Percentiles rank a stretch among this genome's conserved stretches.
Evolutionary conservation across 2,113 vertebrate species (phyloP).

Genomic region (Desmodus rotundus): DNA sequence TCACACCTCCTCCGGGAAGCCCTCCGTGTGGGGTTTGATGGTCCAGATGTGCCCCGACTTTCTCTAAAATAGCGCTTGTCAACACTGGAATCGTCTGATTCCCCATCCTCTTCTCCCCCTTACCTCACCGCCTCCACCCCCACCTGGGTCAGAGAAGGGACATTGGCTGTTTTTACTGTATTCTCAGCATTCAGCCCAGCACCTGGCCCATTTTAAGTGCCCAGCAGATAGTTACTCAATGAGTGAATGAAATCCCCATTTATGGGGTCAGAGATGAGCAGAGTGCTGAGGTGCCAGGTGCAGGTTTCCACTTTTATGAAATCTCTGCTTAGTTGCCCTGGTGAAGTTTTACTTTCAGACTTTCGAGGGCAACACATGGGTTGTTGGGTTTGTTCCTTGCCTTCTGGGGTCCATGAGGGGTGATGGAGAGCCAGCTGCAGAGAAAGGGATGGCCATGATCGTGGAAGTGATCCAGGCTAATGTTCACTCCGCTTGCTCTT

Average conservation of each 20-base stretch:
- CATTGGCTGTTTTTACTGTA: neutral
- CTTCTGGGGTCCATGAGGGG: neutral
- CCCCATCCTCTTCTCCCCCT: too few relatives aligned
- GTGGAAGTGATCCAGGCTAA: constrained; percentile 13
- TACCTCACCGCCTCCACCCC: neutral
- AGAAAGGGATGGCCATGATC: neutral
- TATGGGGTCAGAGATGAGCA: neutral
- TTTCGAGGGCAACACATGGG: neutral
- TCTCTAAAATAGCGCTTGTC: neutral
- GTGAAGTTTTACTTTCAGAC: neutral
- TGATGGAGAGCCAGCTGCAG: neutral
- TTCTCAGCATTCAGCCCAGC: neutral
- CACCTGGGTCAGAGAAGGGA: neutral
- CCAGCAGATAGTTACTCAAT: neutral
- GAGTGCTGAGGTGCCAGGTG: neutral
- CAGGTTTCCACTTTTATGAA: neutral
- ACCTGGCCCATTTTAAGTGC: neutral
- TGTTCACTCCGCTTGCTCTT: neutral
- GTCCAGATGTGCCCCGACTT: neutral
- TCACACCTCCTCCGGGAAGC: neutral
- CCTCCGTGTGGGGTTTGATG: neutral
- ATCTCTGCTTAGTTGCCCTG: neutral
- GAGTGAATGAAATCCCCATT: neutral
- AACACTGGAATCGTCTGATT: neutral
- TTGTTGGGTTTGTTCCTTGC: neutral